Conservation (phyloP, 2,113 vertebrate genomes). For the Regulus satrapa region DNA sequence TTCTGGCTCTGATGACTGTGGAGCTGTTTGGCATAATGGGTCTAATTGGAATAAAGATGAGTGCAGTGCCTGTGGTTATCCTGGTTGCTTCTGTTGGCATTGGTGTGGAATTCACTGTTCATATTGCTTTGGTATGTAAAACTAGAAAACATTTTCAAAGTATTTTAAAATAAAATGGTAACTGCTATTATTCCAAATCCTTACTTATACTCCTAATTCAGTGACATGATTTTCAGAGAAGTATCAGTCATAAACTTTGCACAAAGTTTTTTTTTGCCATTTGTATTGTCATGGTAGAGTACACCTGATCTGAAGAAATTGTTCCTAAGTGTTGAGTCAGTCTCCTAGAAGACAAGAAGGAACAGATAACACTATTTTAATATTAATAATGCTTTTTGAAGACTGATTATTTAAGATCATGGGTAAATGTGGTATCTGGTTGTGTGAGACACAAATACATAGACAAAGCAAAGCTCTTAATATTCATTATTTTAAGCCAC, state of each 20-base stretch:
- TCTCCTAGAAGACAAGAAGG: background rate
- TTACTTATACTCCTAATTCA: background rate
- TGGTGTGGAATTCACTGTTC: constrained; percentile 95
- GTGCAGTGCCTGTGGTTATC: constrained; percentile 95
- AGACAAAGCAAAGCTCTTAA: background rate
- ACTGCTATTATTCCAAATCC: background rate
- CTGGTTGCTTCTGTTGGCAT: constrained; percentile 95
- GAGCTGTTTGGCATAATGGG: too few species aligned
- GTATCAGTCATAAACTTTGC: background rate
- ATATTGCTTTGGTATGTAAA: constrained; percentile 88
- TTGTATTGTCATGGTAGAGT: background rate
- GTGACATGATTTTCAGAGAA: background rate
- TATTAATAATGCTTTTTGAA: background rate
- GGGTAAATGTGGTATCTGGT: background rate
- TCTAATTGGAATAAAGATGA: too few species aligned
- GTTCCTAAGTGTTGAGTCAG: background rate
- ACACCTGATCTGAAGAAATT: background rate
- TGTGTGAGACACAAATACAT: background rate
- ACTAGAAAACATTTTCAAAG: background rate
- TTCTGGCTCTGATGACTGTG: too few species aligned
- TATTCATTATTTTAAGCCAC: background rate
- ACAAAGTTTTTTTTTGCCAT: background rate
- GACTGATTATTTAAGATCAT: background rate
- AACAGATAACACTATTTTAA: background rate
- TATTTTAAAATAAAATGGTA: background rate